Base-by-base conservation (phyloP, 2,797 vertebrate species). In the Pantherophis vulpinus region DNA sequence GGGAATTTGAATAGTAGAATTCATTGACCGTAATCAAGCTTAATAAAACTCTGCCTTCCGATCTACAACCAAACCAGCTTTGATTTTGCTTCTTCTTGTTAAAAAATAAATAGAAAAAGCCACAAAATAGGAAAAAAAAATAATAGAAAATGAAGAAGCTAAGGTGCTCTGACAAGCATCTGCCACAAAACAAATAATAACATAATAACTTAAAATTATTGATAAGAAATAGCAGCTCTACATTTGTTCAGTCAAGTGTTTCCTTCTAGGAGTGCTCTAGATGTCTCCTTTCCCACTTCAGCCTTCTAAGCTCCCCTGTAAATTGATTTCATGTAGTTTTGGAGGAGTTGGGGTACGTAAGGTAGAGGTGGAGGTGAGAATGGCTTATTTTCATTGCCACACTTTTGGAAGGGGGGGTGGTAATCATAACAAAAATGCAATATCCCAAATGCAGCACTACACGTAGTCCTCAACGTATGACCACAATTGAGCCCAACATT, bases 41-140 rank as follows among this genome's bases (percentile, higher is more conserved):
- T 59, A 27, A 29, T 90, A 61, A 60, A 92, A 0, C 70, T 7
- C 5, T 88, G 92, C 47, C 29, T 95, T 93, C 60, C 63, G 16
- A 60, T 93, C 86, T 95, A 87, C 47, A 92, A 55, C 32, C 91
- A 94, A 96, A 93, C 16, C 47, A 93, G 18, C 56, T 93, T 59
- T 95, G 47, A 93, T 95, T 42, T 94, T 87, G 94, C 92, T 90
- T 59, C n/a, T 58, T 23, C 32, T 92, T 66, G 60, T 61, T 96
- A 96, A 61, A 61, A 25, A 63, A 29, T 6, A 63, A 23, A 60
- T 23, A 60, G 59, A 2, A 60, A 25, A 60, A 23, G 7, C 7
- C 59, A 25, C 59, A 60, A 60, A 23, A 60, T 25, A 63, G 61
- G 12, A 12, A 13, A 63, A 27, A 10, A 63, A 63, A 29, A 11